Percentiles rank a stretch among this genome's conserved stretches.
Conservation (phyloP, 1,140 invertebrate species). For the Pentalonia nigronervosa region DNA sequence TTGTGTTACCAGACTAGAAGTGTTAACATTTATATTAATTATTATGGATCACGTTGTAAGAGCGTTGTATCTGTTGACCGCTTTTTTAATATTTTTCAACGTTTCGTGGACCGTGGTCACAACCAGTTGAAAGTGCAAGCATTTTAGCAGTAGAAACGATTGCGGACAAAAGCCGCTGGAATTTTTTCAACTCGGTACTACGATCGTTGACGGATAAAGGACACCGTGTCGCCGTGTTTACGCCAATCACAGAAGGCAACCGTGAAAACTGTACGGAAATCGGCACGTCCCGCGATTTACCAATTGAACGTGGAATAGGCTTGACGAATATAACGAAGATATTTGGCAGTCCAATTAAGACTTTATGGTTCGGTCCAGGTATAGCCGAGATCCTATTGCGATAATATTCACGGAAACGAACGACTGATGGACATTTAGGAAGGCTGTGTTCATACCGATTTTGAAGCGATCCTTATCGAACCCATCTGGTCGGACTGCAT, state of each 20-base stretch:
- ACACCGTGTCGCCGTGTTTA: slow-evolving; percentile 1
- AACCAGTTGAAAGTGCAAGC: too few species aligned
- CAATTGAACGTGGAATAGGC: not conserved
- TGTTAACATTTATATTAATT: too few species aligned
- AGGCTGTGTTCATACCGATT: not conserved
- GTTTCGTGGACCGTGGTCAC: not conserved
- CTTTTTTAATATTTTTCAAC: not conserved
- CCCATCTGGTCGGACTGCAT: not conserved
- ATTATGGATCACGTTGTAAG: too few species aligned
- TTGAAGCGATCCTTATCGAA: not conserved
- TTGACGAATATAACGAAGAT: too few species aligned
- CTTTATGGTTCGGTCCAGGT: not conserved
- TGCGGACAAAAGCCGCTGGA: slow-evolving; percentile 62
- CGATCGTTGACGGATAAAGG: slow-evolving; percentile 56
- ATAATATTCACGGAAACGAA: not conserved
- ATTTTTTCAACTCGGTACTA: slow-evolving; percentile 63
- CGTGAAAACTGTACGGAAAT: slow-evolving; percentile 9
- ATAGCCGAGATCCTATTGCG: not conserved
- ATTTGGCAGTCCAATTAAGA: not conserved
- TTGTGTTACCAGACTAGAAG: too few species aligned
- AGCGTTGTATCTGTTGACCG: too few species aligned
- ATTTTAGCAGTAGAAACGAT: slow-evolving; percentile 61
- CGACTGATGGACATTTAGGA: not conserved
- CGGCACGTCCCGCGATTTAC: too few species aligned
- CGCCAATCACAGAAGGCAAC: not conserved